Evolutionary conservation across 2,113 vertebrate species (phyloP).

Genomic region (Colistium nudipinnis): DNA sequence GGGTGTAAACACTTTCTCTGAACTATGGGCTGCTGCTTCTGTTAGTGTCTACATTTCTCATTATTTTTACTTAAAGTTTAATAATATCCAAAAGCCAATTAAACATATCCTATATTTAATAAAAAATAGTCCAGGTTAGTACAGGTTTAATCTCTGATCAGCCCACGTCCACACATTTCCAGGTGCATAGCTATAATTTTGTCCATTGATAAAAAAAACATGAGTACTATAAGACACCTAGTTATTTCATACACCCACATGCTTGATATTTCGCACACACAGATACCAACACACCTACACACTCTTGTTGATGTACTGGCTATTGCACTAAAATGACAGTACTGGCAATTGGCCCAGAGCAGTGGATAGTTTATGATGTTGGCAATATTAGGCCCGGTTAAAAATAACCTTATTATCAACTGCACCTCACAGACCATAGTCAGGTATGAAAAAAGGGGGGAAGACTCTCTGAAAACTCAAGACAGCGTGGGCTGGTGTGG

Average conservation of each 20-base stretch:
- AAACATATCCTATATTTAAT: not conserved
- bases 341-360: slow-evolving; percentile 58
- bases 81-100: slow-evolving; percentile 1
- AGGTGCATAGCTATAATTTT: not conserved
- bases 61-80: slow-evolving; percentile 26
- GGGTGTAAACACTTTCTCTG: slow-evolving; percentile 38
- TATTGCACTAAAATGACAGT: slow-evolving; percentile 65
- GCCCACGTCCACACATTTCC: not conserved
- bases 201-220: slow-evolving; percentile 28
- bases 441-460: slow-evolving; percentile 13
- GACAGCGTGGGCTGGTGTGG: not conserved
- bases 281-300: slow-evolving; percentile 21
- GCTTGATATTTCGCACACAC: slow-evolving; percentile 26
- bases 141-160: slow-evolving; percentile 1
- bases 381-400: slow-evolving; percentile 62
- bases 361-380: slow-evolving; percentile 70
- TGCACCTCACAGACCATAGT: slow-evolving; percentile 53
- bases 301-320: slow-evolving; percentile 67
- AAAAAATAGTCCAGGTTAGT: too few relatives aligned
- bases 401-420: slow-evolving; percentile 74
- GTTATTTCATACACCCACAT: slow-evolving; percentile 12
- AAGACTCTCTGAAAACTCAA: slow-evolving; percentile 22
- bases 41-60: slow-evolving; percentile 12
- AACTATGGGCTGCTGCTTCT: slow-evolving; percentile 23
- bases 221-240: not conserved